Evolutionary conservation across 2,888 invertebrate species (phyloP).

Genomic region (Parochlus steinenii): DNA sequence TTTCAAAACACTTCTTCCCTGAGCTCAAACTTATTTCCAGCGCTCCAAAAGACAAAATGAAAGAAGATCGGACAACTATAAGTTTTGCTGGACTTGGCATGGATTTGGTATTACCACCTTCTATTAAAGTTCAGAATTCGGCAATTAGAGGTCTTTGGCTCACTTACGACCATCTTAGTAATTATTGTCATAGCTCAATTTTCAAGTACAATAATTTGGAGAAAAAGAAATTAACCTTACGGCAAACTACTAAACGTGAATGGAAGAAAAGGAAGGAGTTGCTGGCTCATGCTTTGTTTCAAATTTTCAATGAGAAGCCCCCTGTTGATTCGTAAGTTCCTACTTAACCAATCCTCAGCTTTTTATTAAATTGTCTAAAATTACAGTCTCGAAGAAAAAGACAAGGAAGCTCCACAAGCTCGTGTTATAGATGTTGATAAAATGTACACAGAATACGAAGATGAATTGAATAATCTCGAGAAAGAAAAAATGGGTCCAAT

Average conservation of each 20-base stretch:
- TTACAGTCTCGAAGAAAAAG: background rate
- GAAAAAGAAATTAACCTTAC: slow-evolving; percentile 7
- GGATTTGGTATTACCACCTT: slow-evolving; percentile 30
- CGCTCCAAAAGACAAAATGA: slow-evolving; percentile 15
- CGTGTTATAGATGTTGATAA: slow-evolving; percentile 27
- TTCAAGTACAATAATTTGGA: slow-evolving; percentile 8
- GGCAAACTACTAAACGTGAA: slow-evolving; percentile 23
- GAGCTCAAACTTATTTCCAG: slow-evolving; percentile 10
- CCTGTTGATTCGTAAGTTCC: slow-evolving; percentile 1
- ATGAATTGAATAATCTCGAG: slow-evolving; percentile 24
- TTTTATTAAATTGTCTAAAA: background rate
- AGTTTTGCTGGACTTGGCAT: slow-evolving; percentile 30
- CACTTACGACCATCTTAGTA: slow-evolving; percentile 37
- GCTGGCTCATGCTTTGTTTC: slow-evolving; percentile 17
- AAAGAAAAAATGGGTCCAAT: slow-evolving; percentile 24
- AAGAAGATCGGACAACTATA: slow-evolving; percentile 16
- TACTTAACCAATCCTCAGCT: too few relatives aligned
- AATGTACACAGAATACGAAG: slow-evolving; percentile 28
- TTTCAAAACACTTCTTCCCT: background rate
- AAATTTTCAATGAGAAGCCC: slow-evolving; percentile 10
- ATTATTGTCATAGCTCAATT: slow-evolving; percentile 24
- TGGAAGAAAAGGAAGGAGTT: slow-evolving; percentile 31
- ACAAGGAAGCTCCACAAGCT: slow-evolving; percentile 18
- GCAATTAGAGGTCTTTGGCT: slow-evolving; percentile 34
- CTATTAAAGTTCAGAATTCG: slow-evolving; percentile 28